Evolutionary conservation across 2,888 invertebrate genomes (phyloP), one percentile per base, ranked within the genome.

Genomic region (Zaprionus lineosus): DNA sequence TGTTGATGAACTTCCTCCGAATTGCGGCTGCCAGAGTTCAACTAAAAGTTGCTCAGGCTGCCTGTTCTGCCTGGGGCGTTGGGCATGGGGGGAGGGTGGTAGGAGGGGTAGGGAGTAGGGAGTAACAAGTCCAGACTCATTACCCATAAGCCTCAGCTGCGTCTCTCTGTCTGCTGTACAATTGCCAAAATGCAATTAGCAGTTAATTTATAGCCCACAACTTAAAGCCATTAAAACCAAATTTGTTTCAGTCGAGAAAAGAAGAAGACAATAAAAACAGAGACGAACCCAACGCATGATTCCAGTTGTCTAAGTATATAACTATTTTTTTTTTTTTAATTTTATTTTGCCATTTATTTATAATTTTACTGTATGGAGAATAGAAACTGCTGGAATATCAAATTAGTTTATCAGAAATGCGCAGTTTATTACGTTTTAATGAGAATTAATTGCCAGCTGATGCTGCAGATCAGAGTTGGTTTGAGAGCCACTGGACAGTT

Each of bases 371-470:
- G 18, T 16, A 12, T 28, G 26, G 28, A 7, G 12, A 52, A 51
- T 41, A 39, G n/a, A 39, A 51, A 33, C 31, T 58, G 57, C 46
- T 52, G 44, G 55, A 67, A 44, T 62, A 58, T 53, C 31, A 33
- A 67, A 61, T 64, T 52, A 62, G 55, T 44, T 52, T 60, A 67
- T 53, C 51, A 36, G 34, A 56, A 36, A 36, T 15, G 34, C 61
- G 36, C 46, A 56, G 56, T 72, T 58, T 66, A 77, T 72, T 51
- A 50, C 57, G 39, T 69, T 83, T 83, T 57, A 69, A 78, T 78
- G 63, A 61, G 66, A 66, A 73, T 48, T 63, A 69, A 78, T 78
- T 65, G 57, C 65, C 44, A 55, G 26, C 53, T 40, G 48, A 53
- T 67, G 24, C 1, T 3, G 2, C 26, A 26, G n/a, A 26, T 1